Conservation (phyloP, 2,113 vertebrate genomes). For the Burhinus oedicnemus region DNA sequence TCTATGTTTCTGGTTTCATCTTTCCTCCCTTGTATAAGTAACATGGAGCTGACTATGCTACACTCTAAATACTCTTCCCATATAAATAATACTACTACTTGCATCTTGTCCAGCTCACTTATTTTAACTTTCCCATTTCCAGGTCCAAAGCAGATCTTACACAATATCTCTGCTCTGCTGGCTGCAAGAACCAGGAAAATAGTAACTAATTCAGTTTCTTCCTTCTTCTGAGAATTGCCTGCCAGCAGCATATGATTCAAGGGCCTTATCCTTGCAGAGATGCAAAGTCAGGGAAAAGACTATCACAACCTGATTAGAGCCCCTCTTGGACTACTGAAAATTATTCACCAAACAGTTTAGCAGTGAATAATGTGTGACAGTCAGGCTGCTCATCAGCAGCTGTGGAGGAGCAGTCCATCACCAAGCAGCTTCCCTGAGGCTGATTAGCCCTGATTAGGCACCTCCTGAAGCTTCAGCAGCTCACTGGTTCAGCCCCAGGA, state of each 20-base stretch:
- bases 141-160: neutral
- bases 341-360: neutral
- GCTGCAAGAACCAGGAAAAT: neutral
- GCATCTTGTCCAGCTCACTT: neutral
- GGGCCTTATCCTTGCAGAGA: neutral
- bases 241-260: neutral
- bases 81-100: neutral
- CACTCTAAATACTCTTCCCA: neutral
- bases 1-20: neutral
- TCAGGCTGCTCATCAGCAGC: neutral
- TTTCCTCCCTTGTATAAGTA: neutral
- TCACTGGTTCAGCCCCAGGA: neutral
- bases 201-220: neutral
- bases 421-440: neutral
- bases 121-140: neutral
- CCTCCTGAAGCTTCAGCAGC: neutral
- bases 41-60: neutral
- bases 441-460: neutral
- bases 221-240: neutral
- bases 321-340: neutral
- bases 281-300: neutral
- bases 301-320: neutral
- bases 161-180: neutral
- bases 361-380: neutral
- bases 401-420: neutral